These are phyloP conservation scores for Brachyhypopomus occidentalis DNA, from an alignment of 2,113 vertebrate species.

Conservation along the genomic window DNA sequence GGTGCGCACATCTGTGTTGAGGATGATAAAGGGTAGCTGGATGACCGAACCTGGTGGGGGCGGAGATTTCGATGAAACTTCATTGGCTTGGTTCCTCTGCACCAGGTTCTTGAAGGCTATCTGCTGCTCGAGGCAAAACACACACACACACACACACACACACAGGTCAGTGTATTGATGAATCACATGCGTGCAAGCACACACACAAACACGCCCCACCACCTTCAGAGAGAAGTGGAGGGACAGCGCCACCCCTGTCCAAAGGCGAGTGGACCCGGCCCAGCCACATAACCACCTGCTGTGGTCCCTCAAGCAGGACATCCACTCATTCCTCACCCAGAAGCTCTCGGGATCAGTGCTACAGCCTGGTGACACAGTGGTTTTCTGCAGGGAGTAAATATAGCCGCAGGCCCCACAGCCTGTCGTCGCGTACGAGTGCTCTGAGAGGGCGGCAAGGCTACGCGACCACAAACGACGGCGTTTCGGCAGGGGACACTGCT, in stretches of 20 bases:
- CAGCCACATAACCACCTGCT: background rate
- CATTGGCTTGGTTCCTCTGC: constrained; percentile 82
- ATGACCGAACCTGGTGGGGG: constrained; percentile 82
- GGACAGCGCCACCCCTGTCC: background rate
- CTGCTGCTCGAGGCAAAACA: constrained; percentile 73
- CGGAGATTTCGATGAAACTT: constrained; percentile 76
- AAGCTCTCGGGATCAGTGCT: background rate
- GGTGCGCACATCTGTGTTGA: constrained; percentile 86
- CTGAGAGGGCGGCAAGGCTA: background rate
- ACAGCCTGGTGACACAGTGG: background rate
- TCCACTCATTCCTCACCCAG: background rate
- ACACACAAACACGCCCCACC: no score
- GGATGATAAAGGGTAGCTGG: constrained; percentile 84
- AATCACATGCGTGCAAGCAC: no score
- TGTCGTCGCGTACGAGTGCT: constrained; percentile 22
- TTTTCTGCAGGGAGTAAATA: constrained; percentile 16
- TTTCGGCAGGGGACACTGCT: constrained; percentile 11
- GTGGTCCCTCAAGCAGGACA: background rate
- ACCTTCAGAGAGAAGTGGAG: background rate
- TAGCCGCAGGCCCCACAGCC: constrained; percentile 14
- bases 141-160: background rate
- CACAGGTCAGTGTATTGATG: no score
- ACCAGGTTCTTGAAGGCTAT: constrained; percentile 89
- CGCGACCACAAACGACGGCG: background rate
- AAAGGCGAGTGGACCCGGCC: background rate